phyloP scores from a whole-genome alignment of 2,113 vertebrate species.

The Cathartes aura region DNA sequence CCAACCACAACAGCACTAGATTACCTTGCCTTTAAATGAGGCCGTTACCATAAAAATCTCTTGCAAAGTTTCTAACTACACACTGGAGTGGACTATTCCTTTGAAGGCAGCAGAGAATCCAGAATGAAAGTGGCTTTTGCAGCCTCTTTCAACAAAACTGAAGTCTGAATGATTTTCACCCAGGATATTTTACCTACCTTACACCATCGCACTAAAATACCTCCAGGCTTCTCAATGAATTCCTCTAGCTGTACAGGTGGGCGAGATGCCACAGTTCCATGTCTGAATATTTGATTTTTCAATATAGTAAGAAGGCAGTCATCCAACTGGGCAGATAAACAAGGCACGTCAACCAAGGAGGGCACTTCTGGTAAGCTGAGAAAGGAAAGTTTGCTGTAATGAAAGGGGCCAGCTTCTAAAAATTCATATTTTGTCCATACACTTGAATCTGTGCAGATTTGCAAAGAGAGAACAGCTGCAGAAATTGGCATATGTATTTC shows the following conservation, averaged over 20 bases:
- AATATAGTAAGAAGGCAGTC: conserved; percentile 89
- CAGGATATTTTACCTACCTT: conserved; percentile 80
- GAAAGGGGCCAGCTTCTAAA: neutral
- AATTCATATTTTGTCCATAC: neutral
- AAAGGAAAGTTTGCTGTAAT: conserved; percentile 43
- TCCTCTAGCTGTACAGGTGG: conserved; percentile 96
- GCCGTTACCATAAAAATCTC: neutral
- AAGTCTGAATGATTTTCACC: neutral
- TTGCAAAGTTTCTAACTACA: neutral
- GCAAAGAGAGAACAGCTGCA: conserved; percentile 35
- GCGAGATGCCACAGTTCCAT: conserved; percentile 89
- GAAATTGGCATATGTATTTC: conserved; percentile 4
- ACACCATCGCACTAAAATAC: conserved; percentile 95
- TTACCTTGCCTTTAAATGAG: neutral
- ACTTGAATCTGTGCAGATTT: neutral
- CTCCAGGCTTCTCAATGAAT: conserved; percentile 91
- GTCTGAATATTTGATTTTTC: conserved; percentile 85
- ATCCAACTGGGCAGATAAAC: conserved; percentile 94
- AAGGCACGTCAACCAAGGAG: conserved; percentile 91
- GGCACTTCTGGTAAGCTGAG: conserved; percentile 96
- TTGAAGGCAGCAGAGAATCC: neutral
- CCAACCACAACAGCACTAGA: neutral
- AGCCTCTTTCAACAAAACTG: neutral
- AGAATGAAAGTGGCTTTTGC: neutral
- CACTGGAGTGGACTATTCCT: neutral